Conservation (phyloP, 2,888 invertebrate genomes). For the Melangyna quadrimaculata region DNA sequence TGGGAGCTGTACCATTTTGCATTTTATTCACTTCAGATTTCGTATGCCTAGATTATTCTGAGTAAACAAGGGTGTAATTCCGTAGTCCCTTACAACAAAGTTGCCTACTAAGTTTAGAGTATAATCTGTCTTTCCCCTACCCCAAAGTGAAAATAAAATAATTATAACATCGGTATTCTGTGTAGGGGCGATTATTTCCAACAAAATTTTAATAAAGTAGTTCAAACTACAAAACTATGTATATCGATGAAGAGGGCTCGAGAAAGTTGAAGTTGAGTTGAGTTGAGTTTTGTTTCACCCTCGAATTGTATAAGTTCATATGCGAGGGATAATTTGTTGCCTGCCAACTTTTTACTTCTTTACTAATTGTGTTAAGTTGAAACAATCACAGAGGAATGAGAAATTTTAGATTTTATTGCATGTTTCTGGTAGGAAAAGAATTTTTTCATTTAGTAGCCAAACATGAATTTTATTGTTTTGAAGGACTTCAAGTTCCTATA, state of each 20-base stretch:
- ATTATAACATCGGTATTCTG: neutral
- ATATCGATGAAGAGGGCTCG: neutral
- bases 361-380: neutral
- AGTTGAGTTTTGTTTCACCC: neutral
- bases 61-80: neutral
- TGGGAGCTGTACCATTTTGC: too few relatives aligned
- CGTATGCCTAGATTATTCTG: neutral
- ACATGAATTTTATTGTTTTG: neutral
- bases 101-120: neutral
- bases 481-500: too few relatives aligned
- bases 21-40: too few relatives aligned
- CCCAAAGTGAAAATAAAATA: neutral
- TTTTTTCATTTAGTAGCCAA: constrained; percentile 17
- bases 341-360: neutral
- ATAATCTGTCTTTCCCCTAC: neutral
- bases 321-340: neutral
- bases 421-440: neutral
- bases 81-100: neutral
- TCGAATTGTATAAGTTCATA: neutral
- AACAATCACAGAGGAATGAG: neutral
- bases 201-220: neutral
- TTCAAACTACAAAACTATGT: neutral
- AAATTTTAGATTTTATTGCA: neutral
- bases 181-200: neutral
- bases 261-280: neutral